Evolutionary conservation across 2,113 vertebrate genomes (phyloP).

Genomic region (Eubucco bourcierii): DNA sequence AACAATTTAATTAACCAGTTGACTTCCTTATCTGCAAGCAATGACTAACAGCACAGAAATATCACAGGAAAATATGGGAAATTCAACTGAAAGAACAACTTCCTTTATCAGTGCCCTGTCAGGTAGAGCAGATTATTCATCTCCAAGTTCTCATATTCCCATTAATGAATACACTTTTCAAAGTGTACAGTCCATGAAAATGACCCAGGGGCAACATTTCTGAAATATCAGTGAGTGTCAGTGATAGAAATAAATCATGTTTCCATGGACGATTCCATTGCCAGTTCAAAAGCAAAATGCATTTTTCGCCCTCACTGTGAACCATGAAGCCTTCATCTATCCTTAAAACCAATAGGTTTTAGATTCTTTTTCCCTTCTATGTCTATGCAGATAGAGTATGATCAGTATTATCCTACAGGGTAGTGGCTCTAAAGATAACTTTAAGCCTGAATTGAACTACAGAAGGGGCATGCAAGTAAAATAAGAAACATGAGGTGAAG

Average conservation of each 20-base stretch:
- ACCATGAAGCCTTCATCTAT: background rate
- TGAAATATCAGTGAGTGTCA: background rate
- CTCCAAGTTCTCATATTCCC: background rate
- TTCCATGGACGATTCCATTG: background rate
- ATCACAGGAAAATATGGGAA: background rate
- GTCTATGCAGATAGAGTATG: background rate
- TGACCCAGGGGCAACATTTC: background rate
- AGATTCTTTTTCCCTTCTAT: background rate
- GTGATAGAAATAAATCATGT: background rate
- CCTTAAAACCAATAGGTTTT: background rate
- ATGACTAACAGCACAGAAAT: background rate
- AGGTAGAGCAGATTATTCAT: background rate
- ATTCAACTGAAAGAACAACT: background rate
- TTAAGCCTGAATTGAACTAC: background rate
- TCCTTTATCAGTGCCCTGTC: background rate
- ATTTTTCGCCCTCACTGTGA: background rate
- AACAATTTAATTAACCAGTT: background rate
- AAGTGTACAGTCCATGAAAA: background rate
- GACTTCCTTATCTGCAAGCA: background rate
- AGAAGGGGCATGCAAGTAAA: background rate
- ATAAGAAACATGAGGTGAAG: background rate
- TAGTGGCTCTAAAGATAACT: background rate
- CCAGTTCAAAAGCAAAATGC: background rate
- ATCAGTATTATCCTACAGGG: background rate
- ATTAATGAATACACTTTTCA: background rate